Conservation (phyloP, 2,888 invertebrate species). For the Drosophila nr. perissopoda region DNA sequence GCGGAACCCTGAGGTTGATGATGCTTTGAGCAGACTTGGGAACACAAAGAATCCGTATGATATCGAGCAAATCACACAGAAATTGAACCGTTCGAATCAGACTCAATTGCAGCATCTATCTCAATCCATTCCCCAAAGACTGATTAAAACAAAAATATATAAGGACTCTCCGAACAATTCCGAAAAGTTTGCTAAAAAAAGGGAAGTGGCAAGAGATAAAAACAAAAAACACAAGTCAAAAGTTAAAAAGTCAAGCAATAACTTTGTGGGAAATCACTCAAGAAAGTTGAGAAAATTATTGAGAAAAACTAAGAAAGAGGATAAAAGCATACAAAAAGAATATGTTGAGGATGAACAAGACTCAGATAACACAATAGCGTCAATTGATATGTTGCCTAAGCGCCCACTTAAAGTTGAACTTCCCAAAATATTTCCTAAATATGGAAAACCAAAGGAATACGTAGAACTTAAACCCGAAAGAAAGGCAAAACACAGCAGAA, state of each 20-base stretch:
- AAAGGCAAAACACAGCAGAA: background rate
- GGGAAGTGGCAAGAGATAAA: background rate
- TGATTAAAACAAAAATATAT: background rate
- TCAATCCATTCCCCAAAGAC: background rate
- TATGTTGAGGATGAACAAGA: background rate
- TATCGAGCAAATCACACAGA: constrained; percentile 6
- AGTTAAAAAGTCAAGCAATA: no score
- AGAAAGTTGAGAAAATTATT: no score
- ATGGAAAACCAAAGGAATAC: background rate
- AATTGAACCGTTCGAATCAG: constrained; percentile 9
- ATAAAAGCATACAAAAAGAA: background rate
- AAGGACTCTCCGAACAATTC: background rate
- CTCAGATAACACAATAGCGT: background rate
- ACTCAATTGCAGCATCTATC: background rate
- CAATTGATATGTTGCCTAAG: background rate
- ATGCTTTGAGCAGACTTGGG: background rate
- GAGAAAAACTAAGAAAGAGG: no score
- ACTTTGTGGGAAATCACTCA: background rate
- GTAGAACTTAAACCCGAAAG: no score
- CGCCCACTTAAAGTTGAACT: background rate
- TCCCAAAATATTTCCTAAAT: background rate
- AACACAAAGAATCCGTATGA: constrained; percentile 38
- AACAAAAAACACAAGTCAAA: background rate
- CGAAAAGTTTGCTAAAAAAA: no score
- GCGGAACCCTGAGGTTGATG: background rate